Conservation (phyloP, 2,113 vertebrate species). For the Parus major region DNA sequence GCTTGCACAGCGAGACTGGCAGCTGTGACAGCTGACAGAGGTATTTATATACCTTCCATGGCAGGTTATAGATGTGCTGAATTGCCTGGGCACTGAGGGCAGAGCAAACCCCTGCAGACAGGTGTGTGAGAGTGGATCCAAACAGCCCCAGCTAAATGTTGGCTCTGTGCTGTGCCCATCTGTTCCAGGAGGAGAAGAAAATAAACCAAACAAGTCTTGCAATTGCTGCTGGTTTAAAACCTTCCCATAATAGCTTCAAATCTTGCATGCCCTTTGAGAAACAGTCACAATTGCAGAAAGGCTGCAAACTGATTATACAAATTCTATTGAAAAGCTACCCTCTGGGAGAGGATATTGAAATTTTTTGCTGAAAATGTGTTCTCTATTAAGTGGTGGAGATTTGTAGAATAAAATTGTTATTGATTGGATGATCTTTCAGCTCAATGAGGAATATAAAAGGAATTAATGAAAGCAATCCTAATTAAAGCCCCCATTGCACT, state of each 20-base stretch:
- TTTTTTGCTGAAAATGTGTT: neutral
- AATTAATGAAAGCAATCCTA: neutral
- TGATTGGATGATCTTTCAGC: neutral
- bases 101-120: neutral
- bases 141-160: neutral
- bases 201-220: neutral
- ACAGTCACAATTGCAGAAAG: neutral
- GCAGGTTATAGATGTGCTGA: neutral
- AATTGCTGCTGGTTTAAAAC: neutral
- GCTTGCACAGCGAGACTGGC: neutral
- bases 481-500: neutral
- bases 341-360: neutral
- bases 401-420: neutral
- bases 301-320: neutral
- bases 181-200: neutral
- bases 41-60: neutral
- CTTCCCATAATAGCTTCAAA: neutral
- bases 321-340: neutral
- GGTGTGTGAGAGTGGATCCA: neutral
- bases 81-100: neutral
- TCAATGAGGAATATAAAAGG: neutral
- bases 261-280: neutral
- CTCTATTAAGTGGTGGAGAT: neutral
- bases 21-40: neutral
- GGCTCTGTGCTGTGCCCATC: neutral